Evolutionary conservation across 2,113 vertebrate genomes (phyloP), one percentile per base, ranked within the genome.

Genomic region (Ondatra zibethicus): DNA sequence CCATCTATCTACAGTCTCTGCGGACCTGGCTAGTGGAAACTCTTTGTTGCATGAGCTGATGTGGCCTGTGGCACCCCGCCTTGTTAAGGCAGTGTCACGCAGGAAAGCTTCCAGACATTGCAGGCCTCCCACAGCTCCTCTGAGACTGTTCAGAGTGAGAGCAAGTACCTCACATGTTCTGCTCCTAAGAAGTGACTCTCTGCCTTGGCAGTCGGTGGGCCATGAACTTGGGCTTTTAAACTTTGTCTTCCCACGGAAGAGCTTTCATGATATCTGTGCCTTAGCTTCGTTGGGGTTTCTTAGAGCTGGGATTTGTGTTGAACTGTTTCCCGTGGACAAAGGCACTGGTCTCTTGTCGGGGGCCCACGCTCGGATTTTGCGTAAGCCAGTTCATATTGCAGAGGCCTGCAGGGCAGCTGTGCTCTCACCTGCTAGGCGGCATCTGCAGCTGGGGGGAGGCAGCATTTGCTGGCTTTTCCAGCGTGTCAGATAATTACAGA

Each of bases 1-100:
- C 3, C 1, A 11, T 45, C 25, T 11, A 2, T 50, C 55, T 50
- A 0, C 31, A 5, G 9, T 73, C 82, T 55, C n/a, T 13, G 10
- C n/a, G 52, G 70, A 25, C 63, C 63, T 75, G n/a, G 39, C 39
- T 29, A 7, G 65, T 66, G 39, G 63, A 58, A 36, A 29, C 66
- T 3, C 19, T 70, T 55, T 21, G 70, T 10, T 88, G 47, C 66
- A 55, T 13, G 66, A 72, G 66, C 86, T 73, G 68, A 58, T 39
- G 66, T 50, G 13, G 55, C 86, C 14, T 52, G 33, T 52, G 27
- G 23, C 23, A 8, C 73, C 17, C 12, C 36, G 33, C 55, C 8
- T 36, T 52, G 33, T 33, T 47, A 80, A 42, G 33, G 39, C n/a
- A 12, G 31, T 6, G 47, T 72, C 47, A 39, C 1, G 2, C 13